Conservation (phyloP, 2,888 invertebrate genomes). For the Pilophorus perplexus region DNA sequence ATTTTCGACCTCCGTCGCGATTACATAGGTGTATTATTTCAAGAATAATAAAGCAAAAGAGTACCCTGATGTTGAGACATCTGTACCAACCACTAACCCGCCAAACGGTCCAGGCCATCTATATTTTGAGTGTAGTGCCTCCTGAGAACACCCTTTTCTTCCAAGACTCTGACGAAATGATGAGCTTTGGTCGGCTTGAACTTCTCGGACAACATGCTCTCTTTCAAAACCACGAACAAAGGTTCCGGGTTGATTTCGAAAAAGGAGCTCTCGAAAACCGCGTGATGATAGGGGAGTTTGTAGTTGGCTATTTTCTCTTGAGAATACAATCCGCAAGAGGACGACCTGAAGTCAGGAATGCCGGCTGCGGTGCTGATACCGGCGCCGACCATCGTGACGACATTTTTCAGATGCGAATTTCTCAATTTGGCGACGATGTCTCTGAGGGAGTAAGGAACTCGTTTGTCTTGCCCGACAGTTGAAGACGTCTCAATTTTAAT, state of each 20-base stretch:
- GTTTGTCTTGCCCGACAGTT: not conserved
- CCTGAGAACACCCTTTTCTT: slow-evolving; percentile 65
- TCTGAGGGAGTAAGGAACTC: not conserved
- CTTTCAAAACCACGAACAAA: slow-evolving; percentile 56
- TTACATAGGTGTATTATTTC: too few species aligned
- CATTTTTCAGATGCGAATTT: not conserved
- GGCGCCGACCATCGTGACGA: slow-evolving; percentile 42
- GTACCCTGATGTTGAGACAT: too few species aligned
- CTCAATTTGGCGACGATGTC: slow-evolving; percentile 16
- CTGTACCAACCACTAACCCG: slow-evolving; percentile 23
- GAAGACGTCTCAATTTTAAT: not conserved
- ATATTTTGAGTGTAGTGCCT: slow-evolving; percentile 60
- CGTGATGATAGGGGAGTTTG: slow-evolving; percentile 75
- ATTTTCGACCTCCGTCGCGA: too few species aligned
- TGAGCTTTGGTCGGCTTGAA: slow-evolving; percentile 81
- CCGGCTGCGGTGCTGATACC: slow-evolving; percentile 66
- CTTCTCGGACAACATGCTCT: slow-evolving; percentile 63
- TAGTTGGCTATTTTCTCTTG: slow-evolving; percentile 82
- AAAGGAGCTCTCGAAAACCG: slow-evolving; percentile 83
- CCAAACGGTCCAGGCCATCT: slow-evolving; percentile 62
- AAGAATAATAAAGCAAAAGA: too few species aligned
- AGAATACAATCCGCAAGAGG: slow-evolving; percentile 71
- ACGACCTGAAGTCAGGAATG: slow-evolving; percentile 94
- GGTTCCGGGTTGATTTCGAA: slow-evolving; percentile 87
- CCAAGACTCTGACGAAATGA: slow-evolving; percentile 81